phyloP scores from a whole-genome alignment of 2,113 vertebrate genomes.

The Pomatorhinus ruficollis region DNA sequence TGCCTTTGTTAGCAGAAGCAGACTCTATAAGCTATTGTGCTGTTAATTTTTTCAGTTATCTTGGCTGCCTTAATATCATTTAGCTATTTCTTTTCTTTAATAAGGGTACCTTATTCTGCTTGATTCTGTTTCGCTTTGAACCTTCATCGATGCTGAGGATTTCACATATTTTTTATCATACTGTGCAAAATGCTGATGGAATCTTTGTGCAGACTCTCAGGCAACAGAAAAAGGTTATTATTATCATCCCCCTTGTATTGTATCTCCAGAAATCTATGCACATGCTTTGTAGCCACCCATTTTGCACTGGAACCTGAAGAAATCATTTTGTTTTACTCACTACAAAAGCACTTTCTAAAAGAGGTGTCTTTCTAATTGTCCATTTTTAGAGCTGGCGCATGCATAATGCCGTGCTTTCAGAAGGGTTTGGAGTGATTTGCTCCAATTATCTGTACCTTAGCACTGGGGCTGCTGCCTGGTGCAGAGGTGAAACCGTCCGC shows the following conservation, averaged over 20 bases:
- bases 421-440: not conserved
- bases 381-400: not conserved
- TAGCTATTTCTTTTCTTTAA: conserved; percentile 3
- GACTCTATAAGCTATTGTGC: not conserved
- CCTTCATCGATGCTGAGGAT: not conserved
- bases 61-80: conserved; percentile 25
- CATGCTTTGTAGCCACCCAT: not conserved
- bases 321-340: conserved; percentile 4
- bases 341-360: not conserved
- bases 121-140: conserved; percentile 32
- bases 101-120: not conserved
- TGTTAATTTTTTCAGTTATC: conserved; percentile 37
- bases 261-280: conserved; percentile 6
- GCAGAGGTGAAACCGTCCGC: not conserved
- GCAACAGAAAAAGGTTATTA: not conserved
- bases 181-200: conserved; percentile 41
- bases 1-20: conserved; percentile 21
- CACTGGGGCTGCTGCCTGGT: not conserved
- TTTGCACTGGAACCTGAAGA: not conserved
- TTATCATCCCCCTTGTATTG: not conserved
- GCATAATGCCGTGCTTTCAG: not conserved
- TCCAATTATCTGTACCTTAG: not conserved
- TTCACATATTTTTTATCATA: conserved; percentile 45
- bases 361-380: not conserved
- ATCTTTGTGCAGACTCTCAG: conserved; percentile 19